Conservation (phyloP, 92 coral and sea anemone species). For the Actinostola sp. region DNA sequence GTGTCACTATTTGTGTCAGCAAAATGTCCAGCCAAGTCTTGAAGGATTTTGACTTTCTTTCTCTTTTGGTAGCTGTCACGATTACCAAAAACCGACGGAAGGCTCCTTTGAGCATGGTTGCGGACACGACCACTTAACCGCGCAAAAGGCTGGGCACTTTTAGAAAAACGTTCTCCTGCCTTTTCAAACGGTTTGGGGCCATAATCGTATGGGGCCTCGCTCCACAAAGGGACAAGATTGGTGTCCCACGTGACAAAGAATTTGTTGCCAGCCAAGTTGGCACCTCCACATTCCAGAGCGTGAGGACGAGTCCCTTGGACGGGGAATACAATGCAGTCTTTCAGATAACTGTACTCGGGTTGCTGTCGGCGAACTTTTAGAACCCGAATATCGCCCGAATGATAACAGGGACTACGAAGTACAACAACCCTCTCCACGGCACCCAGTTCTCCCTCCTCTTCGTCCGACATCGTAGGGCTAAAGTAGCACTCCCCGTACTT, state of each 20-base stretch:
- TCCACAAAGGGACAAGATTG: conserved; percentile 75
- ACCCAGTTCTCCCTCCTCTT: conserved; percentile 51
- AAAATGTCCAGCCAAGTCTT: conserved; percentile 75
- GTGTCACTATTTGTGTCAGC: conserved; percentile 69
- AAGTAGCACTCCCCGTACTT: conserved; percentile 89
- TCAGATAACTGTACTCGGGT: conserved; percentile 66
- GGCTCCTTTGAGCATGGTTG: conserved; percentile 45
- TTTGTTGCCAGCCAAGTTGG: conserved; percentile 88
- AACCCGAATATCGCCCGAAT: conserved; percentile 90
- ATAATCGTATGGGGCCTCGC: conserved; percentile 71
- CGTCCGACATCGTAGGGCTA: conserved; percentile 81
- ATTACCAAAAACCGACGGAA: conserved; percentile 72
- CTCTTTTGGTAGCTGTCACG: conserved; percentile 61
- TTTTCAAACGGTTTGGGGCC: conserved; percentile 17
- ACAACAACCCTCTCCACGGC: conserved; percentile 61
- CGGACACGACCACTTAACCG: conserved; percentile 31
- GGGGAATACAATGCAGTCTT: conserved; percentile 92
- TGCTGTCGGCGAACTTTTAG: conserved; percentile 62
- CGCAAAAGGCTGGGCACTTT: conserved; percentile 25
- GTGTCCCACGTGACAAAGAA: conserved; percentile 94
- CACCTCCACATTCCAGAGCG: conserved; percentile 94
- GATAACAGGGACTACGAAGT: conserved; percentile 83
- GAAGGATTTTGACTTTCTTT: conserved; percentile 60
- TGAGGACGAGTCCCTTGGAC: conserved; percentile 84
- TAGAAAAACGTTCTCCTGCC: conserved; percentile 6